These are phyloP conservation scores for Dione vanillae DNA, from an alignment of 2,888 invertebrate genomes.

Conservation along the genomic window DNA sequence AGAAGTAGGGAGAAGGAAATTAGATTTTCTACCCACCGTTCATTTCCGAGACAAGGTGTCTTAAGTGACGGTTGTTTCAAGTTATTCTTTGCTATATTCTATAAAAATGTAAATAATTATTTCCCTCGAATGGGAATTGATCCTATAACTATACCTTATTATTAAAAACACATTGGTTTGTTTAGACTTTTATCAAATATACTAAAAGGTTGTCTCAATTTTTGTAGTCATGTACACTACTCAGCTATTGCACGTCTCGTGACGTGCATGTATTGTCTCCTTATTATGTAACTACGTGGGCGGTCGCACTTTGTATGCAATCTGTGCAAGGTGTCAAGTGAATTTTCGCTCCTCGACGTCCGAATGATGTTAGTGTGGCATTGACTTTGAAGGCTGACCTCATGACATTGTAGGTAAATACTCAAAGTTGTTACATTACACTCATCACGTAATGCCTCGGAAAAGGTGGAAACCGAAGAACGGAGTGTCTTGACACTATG, in stretches of 20 bases:
- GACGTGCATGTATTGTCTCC: slow-evolving; percentile 38
- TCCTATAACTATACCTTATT: too few relatives aligned
- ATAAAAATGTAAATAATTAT: too few relatives aligned
- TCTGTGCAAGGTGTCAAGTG: slow-evolving; percentile 23
- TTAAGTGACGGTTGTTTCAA: too few relatives aligned
- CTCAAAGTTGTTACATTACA: not conserved
- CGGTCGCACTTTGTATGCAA: slow-evolving; percentile 38
- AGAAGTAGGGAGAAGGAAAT: too few relatives aligned
- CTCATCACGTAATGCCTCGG: too few relatives aligned
- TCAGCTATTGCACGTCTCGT: slow-evolving; percentile 11
- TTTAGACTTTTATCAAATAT: too few relatives aligned
- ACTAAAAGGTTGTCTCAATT: not conserved
- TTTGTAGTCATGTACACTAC: slow-evolving; percentile 1
- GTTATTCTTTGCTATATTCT: too few relatives aligned
- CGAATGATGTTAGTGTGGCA: not conserved
- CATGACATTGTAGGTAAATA: not conserved
- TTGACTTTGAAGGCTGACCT: slow-evolving; percentile 16
- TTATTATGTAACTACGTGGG: slow-evolving; percentile 37
- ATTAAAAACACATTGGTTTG: too few relatives aligned
- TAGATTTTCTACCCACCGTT: too few relatives aligned
- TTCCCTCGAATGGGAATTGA: not conserved
- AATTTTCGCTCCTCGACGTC: slow-evolving; percentile 3
- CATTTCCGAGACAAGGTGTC: too few relatives aligned
- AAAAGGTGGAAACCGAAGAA: too few relatives aligned
- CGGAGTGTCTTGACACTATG: too few relatives aligned